phyloP scores from a whole-genome alignment of 2,113 vertebrate genomes.

The Fregata magnificens region DNA sequence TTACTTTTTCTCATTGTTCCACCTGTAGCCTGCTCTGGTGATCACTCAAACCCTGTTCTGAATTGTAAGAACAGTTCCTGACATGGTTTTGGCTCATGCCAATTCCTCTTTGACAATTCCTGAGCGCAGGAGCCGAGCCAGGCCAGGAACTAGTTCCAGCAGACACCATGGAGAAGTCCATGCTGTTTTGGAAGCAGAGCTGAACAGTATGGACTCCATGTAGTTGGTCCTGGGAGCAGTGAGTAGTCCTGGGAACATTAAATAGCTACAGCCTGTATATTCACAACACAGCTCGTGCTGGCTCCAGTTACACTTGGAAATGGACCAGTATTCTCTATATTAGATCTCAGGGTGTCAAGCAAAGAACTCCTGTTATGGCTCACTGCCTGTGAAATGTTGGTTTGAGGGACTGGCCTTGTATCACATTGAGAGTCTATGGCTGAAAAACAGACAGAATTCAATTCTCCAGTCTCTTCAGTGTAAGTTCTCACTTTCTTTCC shows the following conservation, averaged over 20 bases:
- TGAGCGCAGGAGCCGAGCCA: neutral
- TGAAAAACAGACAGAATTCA: neutral
- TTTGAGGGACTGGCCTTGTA: neutral
- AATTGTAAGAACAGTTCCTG: neutral
- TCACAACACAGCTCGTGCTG: neutral
- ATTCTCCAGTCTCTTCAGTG: neutral
- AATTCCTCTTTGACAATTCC: neutral
- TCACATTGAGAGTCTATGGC: neutral
- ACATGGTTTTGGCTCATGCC: neutral
- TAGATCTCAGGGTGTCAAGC: neutral
- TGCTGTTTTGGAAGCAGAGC: neutral
- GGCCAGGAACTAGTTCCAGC: neutral
- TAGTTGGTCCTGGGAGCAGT: neutral
- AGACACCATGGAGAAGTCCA: neutral
- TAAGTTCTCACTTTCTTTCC: neutral
- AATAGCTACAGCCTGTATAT: neutral
- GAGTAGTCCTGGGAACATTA: neutral
- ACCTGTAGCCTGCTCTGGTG: neutral
- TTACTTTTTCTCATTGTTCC: conserved; percentile 3
- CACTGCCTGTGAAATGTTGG: neutral
- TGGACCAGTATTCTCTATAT: neutral
- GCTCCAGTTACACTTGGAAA: neutral
- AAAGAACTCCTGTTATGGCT: neutral
- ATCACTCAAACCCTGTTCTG: neutral
- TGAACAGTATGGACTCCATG: neutral